A percentile compares a stretch with the other conserved stretches of the same genome.
These are phyloP conservation scores for Emydura subglobosa DNA, from an alignment of 2,113 vertebrate genomes.

Conservation along the genomic window DNA sequence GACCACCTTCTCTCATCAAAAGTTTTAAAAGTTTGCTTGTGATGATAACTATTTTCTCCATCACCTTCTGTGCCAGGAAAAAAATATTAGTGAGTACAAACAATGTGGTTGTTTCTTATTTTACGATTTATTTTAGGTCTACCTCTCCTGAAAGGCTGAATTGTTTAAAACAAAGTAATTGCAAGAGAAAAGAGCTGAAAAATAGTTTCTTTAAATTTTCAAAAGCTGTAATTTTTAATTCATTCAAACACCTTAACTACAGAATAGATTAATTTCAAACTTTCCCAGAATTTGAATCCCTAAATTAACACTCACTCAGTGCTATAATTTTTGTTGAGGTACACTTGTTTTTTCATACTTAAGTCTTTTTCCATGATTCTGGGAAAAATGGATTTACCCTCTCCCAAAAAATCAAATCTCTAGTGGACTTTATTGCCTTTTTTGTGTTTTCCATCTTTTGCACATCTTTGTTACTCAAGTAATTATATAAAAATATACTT, in stretches of 20 bases:
- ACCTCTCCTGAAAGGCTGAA: not conserved
- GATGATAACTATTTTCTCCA: not conserved
- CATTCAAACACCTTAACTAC: not conserved
- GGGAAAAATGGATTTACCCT: not conserved
- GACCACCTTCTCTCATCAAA: not conserved
- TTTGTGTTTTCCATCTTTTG: not conserved
- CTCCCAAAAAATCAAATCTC: not conserved
- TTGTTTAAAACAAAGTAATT: not conserved
- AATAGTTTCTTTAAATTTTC: not conserved
- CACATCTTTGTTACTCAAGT: not conserved
- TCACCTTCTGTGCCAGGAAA: not conserved
- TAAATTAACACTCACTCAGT: not conserved
- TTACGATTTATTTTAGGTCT: not conserved
- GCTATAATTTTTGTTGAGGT: not conserved
- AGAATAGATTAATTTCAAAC: not conserved
- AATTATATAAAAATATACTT: not conserved
- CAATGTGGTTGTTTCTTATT: not conserved
- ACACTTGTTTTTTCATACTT: not conserved
- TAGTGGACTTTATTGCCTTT: not conserved
- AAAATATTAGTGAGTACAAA: not conserved
- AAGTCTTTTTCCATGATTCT: not conserved
- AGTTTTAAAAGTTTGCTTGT: not conserved
- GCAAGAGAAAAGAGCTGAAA: not conserved
- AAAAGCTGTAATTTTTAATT: not conserved
- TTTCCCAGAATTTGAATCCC: not conserved